Percentiles rank a stretch among this genome's conserved stretches.
Evolutionary conservation across 2,797 vertebrate genomes (phyloP).

Genomic region (Hippoglossus hippoglossus): DNA sequence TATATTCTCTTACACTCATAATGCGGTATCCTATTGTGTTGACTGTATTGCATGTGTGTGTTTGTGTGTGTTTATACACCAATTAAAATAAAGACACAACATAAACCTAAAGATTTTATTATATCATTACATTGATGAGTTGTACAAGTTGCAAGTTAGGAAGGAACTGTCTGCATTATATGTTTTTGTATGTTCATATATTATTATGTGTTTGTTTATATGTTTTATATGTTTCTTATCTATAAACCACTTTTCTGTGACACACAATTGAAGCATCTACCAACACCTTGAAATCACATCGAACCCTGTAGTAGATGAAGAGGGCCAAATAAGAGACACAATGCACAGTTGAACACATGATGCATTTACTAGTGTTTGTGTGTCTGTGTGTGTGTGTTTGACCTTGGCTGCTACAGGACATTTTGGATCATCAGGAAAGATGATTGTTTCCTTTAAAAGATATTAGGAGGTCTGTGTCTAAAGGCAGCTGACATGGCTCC

Average conservation of each 20-base stretch:
- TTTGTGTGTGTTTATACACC: no score
- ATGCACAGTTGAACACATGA: conserved; percentile 69
- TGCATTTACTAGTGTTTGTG: conserved; percentile 49
- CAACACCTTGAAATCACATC: neutral
- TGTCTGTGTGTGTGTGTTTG: conserved; percentile 44
- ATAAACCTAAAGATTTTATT: no score
- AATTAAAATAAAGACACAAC: no score
- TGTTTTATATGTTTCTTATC: neutral
- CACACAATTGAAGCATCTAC: conserved; percentile 21
- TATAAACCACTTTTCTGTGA: conserved; percentile 35
- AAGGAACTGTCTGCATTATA: no score
- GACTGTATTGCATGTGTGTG: no score
- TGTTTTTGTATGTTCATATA: no score
- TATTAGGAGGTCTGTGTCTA: conserved; percentile 73
- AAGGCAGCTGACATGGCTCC: conserved; percentile 78
- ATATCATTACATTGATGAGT: no score
- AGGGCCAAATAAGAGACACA: conserved; percentile 26
- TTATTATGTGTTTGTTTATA: no score
- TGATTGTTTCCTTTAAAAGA: conserved; percentile 82
- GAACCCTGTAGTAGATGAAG: neutral
- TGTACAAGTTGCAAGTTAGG: no score
- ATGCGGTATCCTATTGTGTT: no score
- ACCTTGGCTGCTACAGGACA: conserved; percentile 78
- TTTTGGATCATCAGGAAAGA: conserved; percentile 80
- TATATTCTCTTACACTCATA: no score